Evolutionary conservation across 64 coral and sea anemone genomes (phyloP), one percentile per base, ranked within the genome.

Genomic region (Montipora sp.): DNA sequence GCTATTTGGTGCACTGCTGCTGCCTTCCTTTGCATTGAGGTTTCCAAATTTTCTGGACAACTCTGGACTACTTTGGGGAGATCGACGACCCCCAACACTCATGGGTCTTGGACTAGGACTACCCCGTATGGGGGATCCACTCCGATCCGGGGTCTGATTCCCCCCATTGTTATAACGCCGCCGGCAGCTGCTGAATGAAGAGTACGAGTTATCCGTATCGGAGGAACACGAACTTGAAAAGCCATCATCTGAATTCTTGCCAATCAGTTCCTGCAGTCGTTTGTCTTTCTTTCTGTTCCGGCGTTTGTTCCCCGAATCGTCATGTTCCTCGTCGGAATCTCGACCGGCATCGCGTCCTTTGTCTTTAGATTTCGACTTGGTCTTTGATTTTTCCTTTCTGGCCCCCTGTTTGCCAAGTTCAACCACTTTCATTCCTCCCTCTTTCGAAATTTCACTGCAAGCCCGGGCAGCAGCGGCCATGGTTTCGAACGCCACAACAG

Each of bases 401-500:
- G 77, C 77, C 5, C 89, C 18, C 67, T 92, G 89, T 74, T 90
- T 88, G 50, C 88, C 94, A 55, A 99, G 75, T 57, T 99, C 98
- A 7, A 93, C 92, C 8, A 99, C 98, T 69, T 89, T 96, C 89
- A 99, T 96, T 3, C 84, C 94, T 48, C 94, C 96, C 3, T 89
- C 89, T 50, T 99, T 91, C 43, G 84, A 96, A 79, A 99, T 74
- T 84, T 99, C 98, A 69, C 91, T 87, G 66, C 98, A 99, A 0
- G 98, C 98, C 3, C 98, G 83, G 7, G 98, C 98, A 0, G 98
- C 94, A 0, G 98, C 98, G 73, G 98, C 98, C 98, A 99, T 99
- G 15, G 98, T 99, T 76, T 99, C 98, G 75, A 99, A 99, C 23
- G 94, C 98, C 5, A 99, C 81, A 46, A 99, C 91, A 48, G 98